Evolutionary conservation across 2,888 invertebrate genomes (phyloP).

Genomic region (Drosophila kokeensis): DNA sequence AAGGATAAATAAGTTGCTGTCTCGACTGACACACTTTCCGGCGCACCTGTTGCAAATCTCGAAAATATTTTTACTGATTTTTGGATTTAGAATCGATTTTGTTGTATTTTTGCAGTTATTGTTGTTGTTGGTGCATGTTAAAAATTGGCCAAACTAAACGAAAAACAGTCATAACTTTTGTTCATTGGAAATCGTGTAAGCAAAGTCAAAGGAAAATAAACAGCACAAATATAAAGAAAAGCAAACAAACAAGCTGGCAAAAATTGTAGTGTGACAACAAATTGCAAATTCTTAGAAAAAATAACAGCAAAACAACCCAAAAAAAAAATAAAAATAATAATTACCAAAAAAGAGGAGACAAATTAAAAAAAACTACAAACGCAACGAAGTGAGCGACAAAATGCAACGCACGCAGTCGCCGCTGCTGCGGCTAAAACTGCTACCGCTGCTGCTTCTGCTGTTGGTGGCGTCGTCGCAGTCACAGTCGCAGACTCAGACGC

Average conservation of each 20-base stretch:
- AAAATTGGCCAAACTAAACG: conserved; percentile 22
- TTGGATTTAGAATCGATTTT: not conserved
- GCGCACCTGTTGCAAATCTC: conserved; percentile 35
- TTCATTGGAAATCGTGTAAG: conserved; percentile 25
- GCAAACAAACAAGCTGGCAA: conserved; percentile 17
- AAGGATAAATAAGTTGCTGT: conserved; percentile 30
- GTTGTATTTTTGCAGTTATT: conserved; percentile 13
- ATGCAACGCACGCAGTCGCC: conserved; percentile 75
- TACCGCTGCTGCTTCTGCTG: conserved; percentile 53
- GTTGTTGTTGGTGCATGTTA: conserved; percentile 11
- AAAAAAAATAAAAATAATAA: conserved; percentile 13
- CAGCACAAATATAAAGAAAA: conserved; percentile 11
- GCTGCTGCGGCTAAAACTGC: conserved; percentile 34
- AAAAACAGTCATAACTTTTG: conserved; percentile 46
- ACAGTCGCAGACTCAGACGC: conserved; percentile 48
- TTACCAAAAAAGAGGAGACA: conserved; percentile 1
- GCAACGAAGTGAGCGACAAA: conserved; percentile 53
- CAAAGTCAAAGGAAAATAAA: conserved; percentile 14
- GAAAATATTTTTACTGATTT: conserved; percentile 15
- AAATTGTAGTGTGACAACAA: conserved; percentile 51
- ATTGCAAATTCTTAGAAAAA: conserved; percentile 47
- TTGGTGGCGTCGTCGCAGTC: conserved; percentile 54
- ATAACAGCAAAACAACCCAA: conserved; percentile 2
- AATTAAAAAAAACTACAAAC: conserved; percentile 19
- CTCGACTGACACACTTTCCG: conserved; percentile 32